Base-by-base conservation (phyloP, 1,140 invertebrate genomes). In the Trachelipus rathkii region DNA sequence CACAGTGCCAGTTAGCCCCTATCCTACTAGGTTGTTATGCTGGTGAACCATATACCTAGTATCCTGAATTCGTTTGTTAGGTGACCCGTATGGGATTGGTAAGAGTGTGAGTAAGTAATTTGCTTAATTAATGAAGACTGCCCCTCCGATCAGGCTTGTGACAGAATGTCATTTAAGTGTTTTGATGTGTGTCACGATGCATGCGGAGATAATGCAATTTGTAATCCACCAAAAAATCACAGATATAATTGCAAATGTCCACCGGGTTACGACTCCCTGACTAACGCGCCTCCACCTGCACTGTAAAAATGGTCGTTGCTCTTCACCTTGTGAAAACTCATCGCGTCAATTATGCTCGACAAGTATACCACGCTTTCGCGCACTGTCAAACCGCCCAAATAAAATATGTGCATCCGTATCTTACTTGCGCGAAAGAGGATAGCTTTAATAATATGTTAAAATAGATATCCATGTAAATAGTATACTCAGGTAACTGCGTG, bases 1-100 rank as follows among this genome's bases (percentile, higher is more conserved):
- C 92, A 0, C 91, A 93, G 83, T 96, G 94, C 83, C 91, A 94
- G 83, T 96, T n/a, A n/a, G n/a, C n/a, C n/a, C n/a, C n/a, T n/a
- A 94, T 84, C 93, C 93, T 9, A 89, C 90, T 7, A 93, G 93
- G 15, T 88, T 91, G 0, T 94, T 89, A n/a, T 83, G 90, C 92
- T 9, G 94, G 94, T 0, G 90, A 95, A 87, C 93, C 33, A 33
- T 33, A 33, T 33, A n/a, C n/a, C n/a, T n/a, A n/a, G n/a, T n/a
- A n/a, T n/a, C n/a, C n/a, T n/a, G n/a, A n/a, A n/a, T n/a, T n/a
- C n/a, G n/a, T n/a, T n/a, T n/a, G n/a, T n/a, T n/a, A n/a, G n/a
- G n/a, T n/a, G n/a, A n/a, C n/a, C n/a, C 94, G 0, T 90, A 91
- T 82, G 92, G 95, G 83, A 84, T 88, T 0, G 85, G 86, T 24